These are phyloP conservation scores for Blastobasis lacticolella DNA, from an alignment of 2,888 invertebrate species.

Conservation along the genomic window DNA sequence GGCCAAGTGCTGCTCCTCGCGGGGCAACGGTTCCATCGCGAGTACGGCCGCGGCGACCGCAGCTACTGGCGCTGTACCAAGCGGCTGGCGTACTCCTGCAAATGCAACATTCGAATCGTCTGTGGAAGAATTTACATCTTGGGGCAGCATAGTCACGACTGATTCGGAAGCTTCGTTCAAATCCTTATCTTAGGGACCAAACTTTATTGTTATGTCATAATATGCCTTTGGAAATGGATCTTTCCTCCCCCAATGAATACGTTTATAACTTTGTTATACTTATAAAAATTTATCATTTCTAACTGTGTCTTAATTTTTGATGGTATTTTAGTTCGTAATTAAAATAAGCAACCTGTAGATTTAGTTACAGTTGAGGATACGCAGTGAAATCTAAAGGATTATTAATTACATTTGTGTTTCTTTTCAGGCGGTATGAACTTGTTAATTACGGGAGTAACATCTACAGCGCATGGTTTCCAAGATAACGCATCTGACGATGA, in stretches of 20 bases:
- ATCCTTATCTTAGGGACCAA: too few species aligned
- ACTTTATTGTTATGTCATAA: too few species aligned
- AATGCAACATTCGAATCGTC: conserved; percentile 37
- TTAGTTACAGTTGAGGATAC: too few species aligned
- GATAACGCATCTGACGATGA: conserved; percentile 58
- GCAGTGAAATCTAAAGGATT: too few species aligned
- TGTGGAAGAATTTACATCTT: conserved; percentile 27
- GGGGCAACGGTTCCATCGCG: conserved; percentile 39
- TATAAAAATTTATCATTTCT: too few species aligned
- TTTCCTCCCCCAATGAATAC: too few species aligned
- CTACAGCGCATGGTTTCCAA: conserved; percentile 16
- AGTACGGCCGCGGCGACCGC: conserved; percentile 32
- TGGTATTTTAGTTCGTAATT: too few species aligned
- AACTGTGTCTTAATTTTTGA: too few species aligned
- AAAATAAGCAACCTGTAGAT: too few species aligned
- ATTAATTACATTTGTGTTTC: too few species aligned
- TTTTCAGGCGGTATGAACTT: conserved; percentile 14
- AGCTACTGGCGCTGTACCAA: conserved; percentile 53
- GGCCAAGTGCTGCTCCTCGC: conserved; percentile 35
- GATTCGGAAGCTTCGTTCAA: background rate
- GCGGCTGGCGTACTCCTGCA: conserved; percentile 31
- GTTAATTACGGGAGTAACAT: conserved; percentile 28
- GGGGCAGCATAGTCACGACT: conserved; percentile 34
- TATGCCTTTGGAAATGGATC: too few species aligned
- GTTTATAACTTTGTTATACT: too few species aligned